phyloP scores from a whole-genome alignment of 2,888 invertebrate species.

The Luffia ferchaultella region DNA sequence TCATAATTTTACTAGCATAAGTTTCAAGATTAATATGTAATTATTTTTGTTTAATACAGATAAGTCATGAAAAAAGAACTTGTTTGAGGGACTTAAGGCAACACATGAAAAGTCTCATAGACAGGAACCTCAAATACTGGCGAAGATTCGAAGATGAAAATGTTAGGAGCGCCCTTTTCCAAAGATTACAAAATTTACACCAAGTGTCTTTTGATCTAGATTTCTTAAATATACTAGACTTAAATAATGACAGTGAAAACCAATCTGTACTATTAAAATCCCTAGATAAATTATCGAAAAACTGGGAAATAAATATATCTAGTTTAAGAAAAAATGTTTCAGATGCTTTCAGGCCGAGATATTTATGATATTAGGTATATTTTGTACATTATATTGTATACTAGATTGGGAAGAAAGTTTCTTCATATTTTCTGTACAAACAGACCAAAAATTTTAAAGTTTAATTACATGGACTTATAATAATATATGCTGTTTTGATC shows the following conservation, averaged over 20 bases:
- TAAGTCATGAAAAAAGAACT: constrained; percentile 33
- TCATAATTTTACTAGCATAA: too few relatives aligned
- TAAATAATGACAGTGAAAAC: constrained; percentile 28
- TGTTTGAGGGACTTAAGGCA: constrained; percentile 58
- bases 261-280: constrained; percentile 29
- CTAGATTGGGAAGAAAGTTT: too few relatives aligned
- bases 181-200: constrained; percentile 45
- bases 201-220: constrained; percentile 41
- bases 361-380: constrained; percentile 27
- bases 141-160: constrained; percentile 34
- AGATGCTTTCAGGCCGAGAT: background rate
- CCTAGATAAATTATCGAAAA: constrained; percentile 31
- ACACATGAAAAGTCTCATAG: constrained; percentile 56
- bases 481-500: too few relatives aligned
- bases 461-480: too few relatives aligned
- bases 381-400: constrained; percentile 56
- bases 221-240: constrained; percentile 38
- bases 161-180: constrained; percentile 37
- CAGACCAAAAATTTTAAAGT: too few relatives aligned
- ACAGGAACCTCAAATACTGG: constrained; percentile 61
- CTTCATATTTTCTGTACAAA: too few relatives aligned
- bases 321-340: constrained; percentile 31
- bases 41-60: constrained; percentile 29
- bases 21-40: background rate
- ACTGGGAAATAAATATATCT: constrained; percentile 40